Conservation (phyloP, 2,797 vertebrate species). For the Cyprinodon diabolis region DNA sequence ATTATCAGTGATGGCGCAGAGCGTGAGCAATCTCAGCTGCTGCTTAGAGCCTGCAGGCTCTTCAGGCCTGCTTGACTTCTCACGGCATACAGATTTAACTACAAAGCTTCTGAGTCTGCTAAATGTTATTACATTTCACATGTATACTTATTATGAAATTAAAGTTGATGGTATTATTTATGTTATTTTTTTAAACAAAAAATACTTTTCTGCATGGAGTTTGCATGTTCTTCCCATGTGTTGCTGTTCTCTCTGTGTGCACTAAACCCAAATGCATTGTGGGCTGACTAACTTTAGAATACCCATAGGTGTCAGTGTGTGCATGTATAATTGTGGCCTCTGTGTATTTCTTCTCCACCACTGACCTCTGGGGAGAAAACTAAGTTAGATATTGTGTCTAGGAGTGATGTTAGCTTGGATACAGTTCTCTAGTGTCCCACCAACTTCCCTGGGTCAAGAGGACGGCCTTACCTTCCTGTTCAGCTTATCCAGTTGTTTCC, state of each 20-base stretch:
- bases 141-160: neutral
- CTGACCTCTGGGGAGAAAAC: neutral
- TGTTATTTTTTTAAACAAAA: neutral
- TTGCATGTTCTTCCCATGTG: neutral
- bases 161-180: neutral
- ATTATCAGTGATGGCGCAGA: neutral
- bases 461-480: neutral
- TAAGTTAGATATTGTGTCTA: neutral
- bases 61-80: neutral
- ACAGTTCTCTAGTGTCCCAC: neutral
- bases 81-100: neutral
- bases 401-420: neutral
- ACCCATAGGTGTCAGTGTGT: neutral
- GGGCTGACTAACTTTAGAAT: neutral
- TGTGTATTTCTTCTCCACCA: neutral
- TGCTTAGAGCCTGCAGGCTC: neutral
- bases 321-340: neutral
- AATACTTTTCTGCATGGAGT: neutral
- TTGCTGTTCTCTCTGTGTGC: neutral
- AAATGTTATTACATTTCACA: neutral
- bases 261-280: neutral
- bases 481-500: conserved; percentile 23
- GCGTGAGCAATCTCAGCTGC: neutral
- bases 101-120: neutral
- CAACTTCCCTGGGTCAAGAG: neutral